These are phyloP conservation scores for Gobiocypris rarus DNA, from an alignment of 2,113 vertebrate species.

Conservation along the genomic window DNA sequence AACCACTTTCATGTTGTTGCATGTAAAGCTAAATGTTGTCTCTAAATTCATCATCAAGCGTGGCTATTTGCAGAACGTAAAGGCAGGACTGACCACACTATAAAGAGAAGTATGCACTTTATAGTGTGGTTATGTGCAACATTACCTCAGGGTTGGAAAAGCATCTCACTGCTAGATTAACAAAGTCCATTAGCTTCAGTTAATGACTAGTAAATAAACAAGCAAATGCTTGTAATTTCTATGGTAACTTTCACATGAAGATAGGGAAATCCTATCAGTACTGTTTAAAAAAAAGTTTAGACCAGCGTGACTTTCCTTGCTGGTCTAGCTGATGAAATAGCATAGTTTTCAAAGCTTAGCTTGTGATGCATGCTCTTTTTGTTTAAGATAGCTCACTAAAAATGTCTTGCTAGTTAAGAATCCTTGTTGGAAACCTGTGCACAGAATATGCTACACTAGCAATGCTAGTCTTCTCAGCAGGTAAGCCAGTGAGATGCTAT, in stretches of 20 bases:
- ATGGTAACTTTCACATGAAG: not conserved
- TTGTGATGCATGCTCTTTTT: not conserved
- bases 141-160: not conserved
- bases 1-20: slow-evolving; percentile 38
- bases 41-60: slow-evolving; percentile 19
- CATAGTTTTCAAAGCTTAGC: not conserved
- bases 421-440: not conserved
- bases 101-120: slow-evolving; percentile 39
- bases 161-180: not conserved
- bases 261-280: not conserved
- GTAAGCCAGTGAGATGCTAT: not conserved
- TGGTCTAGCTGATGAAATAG: not conserved
- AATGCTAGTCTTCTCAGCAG: not conserved
- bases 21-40: slow-evolving; percentile 26
- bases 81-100: slow-evolving; percentile 35
- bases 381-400: not conserved
- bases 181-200: not conserved
- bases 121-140: slow-evolving; percentile 2
- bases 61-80: slow-evolving; percentile 42
- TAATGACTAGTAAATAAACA: slow-evolving; percentile 3
- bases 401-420: not conserved
- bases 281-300: not conserved
- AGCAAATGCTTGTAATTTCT: not conserved
- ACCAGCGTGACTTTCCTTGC: not conserved
- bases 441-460: not conserved